Percentiles rank a stretch among this genome's conserved stretches.
These are phyloP conservation scores for Alosa sapidissima DNA, from an alignment of 2,797 vertebrate species.

Conservation along the genomic window DNA sequence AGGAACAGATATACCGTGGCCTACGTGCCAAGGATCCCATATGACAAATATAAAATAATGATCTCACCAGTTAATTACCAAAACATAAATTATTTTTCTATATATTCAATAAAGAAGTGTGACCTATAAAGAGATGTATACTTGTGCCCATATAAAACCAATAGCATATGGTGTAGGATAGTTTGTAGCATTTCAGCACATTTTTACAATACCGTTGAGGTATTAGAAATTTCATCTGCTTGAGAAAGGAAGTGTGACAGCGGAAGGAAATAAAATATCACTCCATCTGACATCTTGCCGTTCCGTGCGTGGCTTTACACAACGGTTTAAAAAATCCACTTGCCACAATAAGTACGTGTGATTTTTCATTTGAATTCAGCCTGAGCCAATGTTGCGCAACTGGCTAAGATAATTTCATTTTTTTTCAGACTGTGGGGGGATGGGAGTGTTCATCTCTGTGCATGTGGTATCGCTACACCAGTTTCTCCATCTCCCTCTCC, in stretches of 20 bases:
- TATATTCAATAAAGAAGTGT: background rate
- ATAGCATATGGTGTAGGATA: background rate
- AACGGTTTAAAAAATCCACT: conserved; percentile 14
- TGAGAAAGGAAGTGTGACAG: background rate
- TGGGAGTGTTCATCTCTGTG: background rate
- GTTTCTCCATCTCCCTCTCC: background rate
- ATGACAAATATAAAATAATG: background rate
- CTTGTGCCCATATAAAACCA: background rate
- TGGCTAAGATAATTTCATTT: conserved; percentile 9
- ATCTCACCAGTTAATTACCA: background rate
- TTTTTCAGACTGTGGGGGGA: background rate
- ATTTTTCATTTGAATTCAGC: conserved; percentile 8
- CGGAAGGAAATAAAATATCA: background rate
- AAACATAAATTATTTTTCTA: background rate
- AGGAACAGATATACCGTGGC: background rate
- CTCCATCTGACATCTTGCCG: background rate
- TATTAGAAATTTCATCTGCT: conserved; percentile 2
- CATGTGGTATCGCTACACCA: background rate
- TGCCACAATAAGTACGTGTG: conserved; percentile 16
- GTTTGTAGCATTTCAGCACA: background rate
- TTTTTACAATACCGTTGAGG: conserved; percentile 1
- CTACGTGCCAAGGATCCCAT: background rate
- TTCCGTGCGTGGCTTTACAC: background rate
- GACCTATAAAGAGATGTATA: background rate
- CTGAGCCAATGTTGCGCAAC: conserved; percentile 17